Evolutionary conservation across 2,888 invertebrate species (phyloP), one percentile per base, ranked within the genome.

Genomic region (Scaptomyza reducta): DNA sequence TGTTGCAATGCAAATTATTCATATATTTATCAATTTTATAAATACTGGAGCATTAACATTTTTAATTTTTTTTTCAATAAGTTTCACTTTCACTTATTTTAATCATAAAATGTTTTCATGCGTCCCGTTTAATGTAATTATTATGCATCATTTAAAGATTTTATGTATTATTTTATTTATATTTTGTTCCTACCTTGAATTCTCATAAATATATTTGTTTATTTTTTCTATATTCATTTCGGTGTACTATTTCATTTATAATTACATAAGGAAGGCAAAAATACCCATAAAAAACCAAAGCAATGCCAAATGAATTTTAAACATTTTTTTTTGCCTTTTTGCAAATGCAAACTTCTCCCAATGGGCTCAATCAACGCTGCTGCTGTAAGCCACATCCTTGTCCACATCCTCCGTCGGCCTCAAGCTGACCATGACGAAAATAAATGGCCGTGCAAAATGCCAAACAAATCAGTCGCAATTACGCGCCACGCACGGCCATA

Each of bases 401-500:
- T 22, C 51, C 45, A 62, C 61, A 62, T 45, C 62, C 65, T 59
- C 22, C 7, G 47, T 35, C 49, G 49, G 56, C 79, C 57, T 55
- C 66, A 75, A 79, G 76, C 73, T 82, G 85, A 63, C 85, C 85
- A 79, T 81, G 79, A 70, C 82, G 76, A 70, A 75, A 78, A 75
- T 70, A 85, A 80, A 80, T 80, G 72, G 85, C 79, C 72, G 77
- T 75, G 75, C 80, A 74, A 80, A 80, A 81, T 81, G 82, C 69
- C 77, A 65, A 73, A 79, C 80, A 82, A 80, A 81, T 81, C 86
- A 81, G 86, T 73, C 82, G 86, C 86, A 82, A 85, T 82, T 81
- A 79, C 77, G 59, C 84, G 74, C 40, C 16, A 65, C 45, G 54
- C 22, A 47, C 29, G 54, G 71, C 54, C 68, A 42, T 40, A 45